These are phyloP conservation scores for Lindbergichthys nudifrons DNA, from an alignment of 2,797 vertebrate genomes.

Conservation along the genomic window DNA sequence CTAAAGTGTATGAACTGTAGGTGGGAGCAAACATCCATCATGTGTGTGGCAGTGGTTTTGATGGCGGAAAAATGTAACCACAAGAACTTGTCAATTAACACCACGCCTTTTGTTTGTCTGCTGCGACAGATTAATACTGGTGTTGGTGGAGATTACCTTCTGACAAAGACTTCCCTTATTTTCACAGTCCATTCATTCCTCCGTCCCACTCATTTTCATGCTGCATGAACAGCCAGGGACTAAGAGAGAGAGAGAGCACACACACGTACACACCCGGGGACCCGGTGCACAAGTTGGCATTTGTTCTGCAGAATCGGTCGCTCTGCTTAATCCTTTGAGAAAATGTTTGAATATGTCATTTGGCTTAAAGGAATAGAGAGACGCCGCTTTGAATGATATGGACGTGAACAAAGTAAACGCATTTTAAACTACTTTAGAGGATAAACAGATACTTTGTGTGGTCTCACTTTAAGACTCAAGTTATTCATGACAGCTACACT, in stretches of 20 bases:
- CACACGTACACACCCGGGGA: background rate
- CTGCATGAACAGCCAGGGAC: constrained; percentile 32
- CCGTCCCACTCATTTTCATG: constrained; percentile 61
- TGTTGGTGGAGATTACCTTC: constrained; percentile 38
- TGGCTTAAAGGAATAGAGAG: constrained; percentile 15
- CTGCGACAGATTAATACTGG: constrained; percentile 15
- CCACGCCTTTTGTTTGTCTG: constrained; percentile 12
- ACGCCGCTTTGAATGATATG: constrained; percentile 1
- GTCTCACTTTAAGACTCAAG: constrained; percentile 15
- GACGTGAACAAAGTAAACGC: constrained; percentile 9
- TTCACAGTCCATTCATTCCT: constrained; percentile 53
- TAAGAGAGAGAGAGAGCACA: constrained; percentile 6
- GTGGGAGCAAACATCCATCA: constrained; percentile 33
- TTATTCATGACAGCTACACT: constrained; percentile 2
- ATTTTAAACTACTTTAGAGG: background rate
- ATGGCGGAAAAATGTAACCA: constrained; percentile 10
- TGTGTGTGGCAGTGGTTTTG: constrained; percentile 1
- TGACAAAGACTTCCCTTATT: constrained; percentile 64
- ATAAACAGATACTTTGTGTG: constrained; percentile 11
- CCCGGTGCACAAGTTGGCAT: constrained; percentile 45
- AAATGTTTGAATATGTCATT: constrained; percentile 38
- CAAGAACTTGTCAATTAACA: constrained; percentile 18
- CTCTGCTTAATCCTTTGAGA: constrained; percentile 23
- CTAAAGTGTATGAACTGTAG: constrained; percentile 21
- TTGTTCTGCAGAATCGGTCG: constrained; percentile 45